phyloP scores from a whole-genome alignment of 2,113 vertebrate species.

The Myiozetetes cayanensis region DNA sequence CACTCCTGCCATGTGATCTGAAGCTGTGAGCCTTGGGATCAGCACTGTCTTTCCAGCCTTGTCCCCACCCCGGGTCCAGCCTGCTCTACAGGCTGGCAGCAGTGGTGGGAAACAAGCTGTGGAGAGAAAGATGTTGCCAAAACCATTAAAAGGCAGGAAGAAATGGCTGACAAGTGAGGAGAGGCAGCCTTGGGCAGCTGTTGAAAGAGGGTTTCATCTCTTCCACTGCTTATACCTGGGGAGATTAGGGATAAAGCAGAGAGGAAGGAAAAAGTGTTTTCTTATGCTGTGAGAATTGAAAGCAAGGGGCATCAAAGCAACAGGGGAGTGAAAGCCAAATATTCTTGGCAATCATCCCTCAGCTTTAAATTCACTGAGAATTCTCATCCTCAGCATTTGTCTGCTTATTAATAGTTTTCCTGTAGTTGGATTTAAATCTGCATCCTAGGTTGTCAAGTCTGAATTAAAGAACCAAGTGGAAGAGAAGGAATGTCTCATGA shows the following conservation, averaged over 20 bases:
- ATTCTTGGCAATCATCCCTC: conserved; percentile 46
- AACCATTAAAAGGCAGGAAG: conserved; percentile 35
- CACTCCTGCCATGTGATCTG: accelerated
- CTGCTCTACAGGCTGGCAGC: background rate
- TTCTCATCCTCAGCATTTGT: conserved; percentile 25
- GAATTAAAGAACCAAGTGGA: conserved; percentile 25
- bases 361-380: conserved; percentile 26
- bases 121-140: background rate
- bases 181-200: conserved; percentile 21
- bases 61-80: background rate
- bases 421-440: conserved; percentile 44
- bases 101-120: background rate
- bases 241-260: conserved; percentile 5
- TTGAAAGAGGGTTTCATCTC: conserved; percentile 42
- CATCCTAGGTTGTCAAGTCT: conserved; percentile 24
- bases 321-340: conserved; percentile 29
- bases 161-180: conserved; percentile 23
- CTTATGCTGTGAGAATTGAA: conserved; percentile 17
- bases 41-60: background rate
- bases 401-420: conserved; percentile 46
- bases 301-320: conserved; percentile 45
- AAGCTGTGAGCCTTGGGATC: background rate
- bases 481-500: background rate
- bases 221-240: conserved; percentile 27
- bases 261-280: conserved; percentile 2